phyloP scores from a whole-genome alignment of 2,113 vertebrate genomes.

The Oncorhynchus nerka region DNA sequence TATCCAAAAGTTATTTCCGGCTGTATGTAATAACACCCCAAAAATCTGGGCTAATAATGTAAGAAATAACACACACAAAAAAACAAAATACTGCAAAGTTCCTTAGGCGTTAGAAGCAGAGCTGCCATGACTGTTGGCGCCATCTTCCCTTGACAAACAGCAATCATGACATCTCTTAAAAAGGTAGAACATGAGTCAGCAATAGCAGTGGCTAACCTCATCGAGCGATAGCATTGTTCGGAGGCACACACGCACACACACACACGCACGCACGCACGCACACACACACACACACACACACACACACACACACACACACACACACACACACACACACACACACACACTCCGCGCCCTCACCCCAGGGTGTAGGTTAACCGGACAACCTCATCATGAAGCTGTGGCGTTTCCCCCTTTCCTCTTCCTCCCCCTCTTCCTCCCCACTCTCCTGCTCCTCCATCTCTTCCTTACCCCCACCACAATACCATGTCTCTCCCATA shows the following conservation, averaged over 20 bases:
- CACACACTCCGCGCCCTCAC: background rate
- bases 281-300: background rate
- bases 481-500: no score
- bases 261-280: background rate
- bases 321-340: background rate
- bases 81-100: no score
- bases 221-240: background rate
- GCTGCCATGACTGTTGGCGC: no score
- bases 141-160: no score
- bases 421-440: no score
- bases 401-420: background rate
- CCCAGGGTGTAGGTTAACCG: background rate
- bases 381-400: slow-evolving; percentile 1
- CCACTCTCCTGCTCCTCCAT: background rate
- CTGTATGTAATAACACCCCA: no score
- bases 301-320: background rate
- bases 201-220: background rate
- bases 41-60: no score
- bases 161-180: background rate
- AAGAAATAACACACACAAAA: no score
- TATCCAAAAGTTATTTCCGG: no score
- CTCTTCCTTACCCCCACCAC: background rate
- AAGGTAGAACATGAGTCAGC: background rate
- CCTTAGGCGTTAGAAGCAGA: no score
- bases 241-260: background rate